Evolutionary conservation across 2,113 vertebrate genomes (phyloP), one percentile per base, ranked within the genome.

Genomic region (Physeter macrocephalus): DNA sequence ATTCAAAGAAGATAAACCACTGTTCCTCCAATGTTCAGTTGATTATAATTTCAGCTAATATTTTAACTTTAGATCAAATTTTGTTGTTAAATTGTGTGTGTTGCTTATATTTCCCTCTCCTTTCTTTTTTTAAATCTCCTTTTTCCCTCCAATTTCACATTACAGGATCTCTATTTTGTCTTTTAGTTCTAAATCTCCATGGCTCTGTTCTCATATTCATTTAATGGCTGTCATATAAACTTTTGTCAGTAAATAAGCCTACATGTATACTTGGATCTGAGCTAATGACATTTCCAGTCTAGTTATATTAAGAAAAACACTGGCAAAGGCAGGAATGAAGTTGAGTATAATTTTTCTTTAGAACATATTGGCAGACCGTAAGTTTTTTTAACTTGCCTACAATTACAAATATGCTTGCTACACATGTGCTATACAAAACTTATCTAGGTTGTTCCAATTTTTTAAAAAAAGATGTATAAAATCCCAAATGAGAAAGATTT

Each of bases 351-450:
- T 54, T 83, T 87, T 93, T 66, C 17, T 25, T 52, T 93, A 57
- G 89, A 90, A 95, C 81, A 74, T n/a, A 72, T 46, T 81, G 64
- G 34, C 77, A 93, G 36, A 41, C 10, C 27, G 20, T 36, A 83
- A 54, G 8, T 64, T 17, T 83, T 89, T 52, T 91, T 52, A 91
- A 89, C 62, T 88, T 75, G 34, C 39, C 66, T 90, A 41, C 9
- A 93, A 71, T 82, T 85, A n/a, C 46, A 94, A 46, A 75, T 88
- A 85, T 27, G 39, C 66, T 81, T 91, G 34, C n/a, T 95, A 93
- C 18, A 52, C 39, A 85, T 49, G 29, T 57, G 27, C 29, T 54
- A 59, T 13, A 41, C 7, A 90, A 95, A 88, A 81, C 36, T 86
- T 90, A 43, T 41, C 49, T 71, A 85, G 27, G 39, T 72, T 91